phyloP scores from a whole-genome alignment of 2,888 invertebrate species.

The Epinotia brunnichana region DNA sequence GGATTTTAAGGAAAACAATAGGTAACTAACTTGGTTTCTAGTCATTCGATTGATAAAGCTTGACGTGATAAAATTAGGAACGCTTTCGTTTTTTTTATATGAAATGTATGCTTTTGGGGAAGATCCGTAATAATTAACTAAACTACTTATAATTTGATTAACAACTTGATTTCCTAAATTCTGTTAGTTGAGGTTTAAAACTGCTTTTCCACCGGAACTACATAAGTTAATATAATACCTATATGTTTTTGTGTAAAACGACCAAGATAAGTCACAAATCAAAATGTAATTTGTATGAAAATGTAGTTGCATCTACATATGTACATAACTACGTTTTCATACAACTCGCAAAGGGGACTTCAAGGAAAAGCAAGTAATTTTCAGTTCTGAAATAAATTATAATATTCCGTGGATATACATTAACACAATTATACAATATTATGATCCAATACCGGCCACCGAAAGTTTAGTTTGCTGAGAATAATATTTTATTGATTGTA shows the following conservation, averaged over 20 bases:
- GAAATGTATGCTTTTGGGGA: neutral
- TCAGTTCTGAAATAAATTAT: neutral
- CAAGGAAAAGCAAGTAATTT: too few relatives aligned
- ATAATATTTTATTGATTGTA: neutral
- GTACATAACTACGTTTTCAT: too few relatives aligned
- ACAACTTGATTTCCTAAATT: slow-evolving; percentile 4
- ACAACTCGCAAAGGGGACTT: too few relatives aligned
- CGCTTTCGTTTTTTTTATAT: neutral
- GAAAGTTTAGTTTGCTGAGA: neutral
- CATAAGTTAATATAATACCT: too few relatives aligned
- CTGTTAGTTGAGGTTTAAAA: slow-evolving; percentile 10
- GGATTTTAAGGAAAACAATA: slow-evolving; percentile 1
- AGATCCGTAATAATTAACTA: slow-evolving; percentile 9
- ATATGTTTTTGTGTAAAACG: neutral
- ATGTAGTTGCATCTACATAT: too few relatives aligned
- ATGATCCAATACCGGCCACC: slow-evolving; percentile 16
- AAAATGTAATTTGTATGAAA: too few relatives aligned
- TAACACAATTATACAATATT: slow-evolving; percentile 5
- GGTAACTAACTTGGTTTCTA: slow-evolving; percentile 5
- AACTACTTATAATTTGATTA: slow-evolving; percentile 13
- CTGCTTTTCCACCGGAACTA: neutral
- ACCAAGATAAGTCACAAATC: too few relatives aligned
- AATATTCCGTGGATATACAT: neutral
- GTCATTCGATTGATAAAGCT: slow-evolving; percentile 16
- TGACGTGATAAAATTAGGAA: neutral